Conservation (phyloP, 2,797 vertebrate species). For the Ctenosaura bakeri region DNA sequence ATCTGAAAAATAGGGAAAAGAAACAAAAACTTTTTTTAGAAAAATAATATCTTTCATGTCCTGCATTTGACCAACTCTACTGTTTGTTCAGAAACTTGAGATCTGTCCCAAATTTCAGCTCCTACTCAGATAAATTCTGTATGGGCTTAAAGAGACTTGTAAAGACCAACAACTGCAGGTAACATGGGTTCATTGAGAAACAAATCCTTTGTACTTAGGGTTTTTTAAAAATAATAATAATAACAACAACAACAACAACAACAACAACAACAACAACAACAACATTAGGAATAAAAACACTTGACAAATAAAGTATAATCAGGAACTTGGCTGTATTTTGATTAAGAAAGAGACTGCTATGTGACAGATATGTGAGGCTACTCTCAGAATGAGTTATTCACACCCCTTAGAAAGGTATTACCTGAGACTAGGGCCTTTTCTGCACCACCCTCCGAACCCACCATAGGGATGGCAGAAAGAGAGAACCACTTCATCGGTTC, state of each 20-base stretch:
- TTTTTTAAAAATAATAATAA: not conserved
- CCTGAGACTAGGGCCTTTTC: not conserved
- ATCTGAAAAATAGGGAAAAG: slow-evolving; percentile 83
- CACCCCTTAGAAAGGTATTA: not conserved
- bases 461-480: too few relatives aligned
- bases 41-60: not conserved
- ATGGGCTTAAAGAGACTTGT: not conserved
- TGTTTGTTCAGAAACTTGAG: not conserved
- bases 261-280: too few relatives aligned
- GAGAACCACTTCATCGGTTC: too few relatives aligned
- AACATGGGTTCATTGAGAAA: not conserved
- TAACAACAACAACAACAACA: too few relatives aligned
- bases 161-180: not conserved
- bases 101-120: not conserved
- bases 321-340: not conserved
- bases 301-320: not conserved
- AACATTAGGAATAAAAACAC: not conserved
- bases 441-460: too few relatives aligned
- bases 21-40: not conserved
- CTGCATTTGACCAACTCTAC: not conserved
- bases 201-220: not conserved
- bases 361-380: not conserved
- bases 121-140: not conserved
- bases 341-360: not conserved
- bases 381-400: not conserved